Percentiles rank a stretch among this genome's conserved stretches.
phyloP scores from a whole-genome alignment of 53 echinoderm and acorn worm species.

The Hippasteria phrygiana region DNA sequence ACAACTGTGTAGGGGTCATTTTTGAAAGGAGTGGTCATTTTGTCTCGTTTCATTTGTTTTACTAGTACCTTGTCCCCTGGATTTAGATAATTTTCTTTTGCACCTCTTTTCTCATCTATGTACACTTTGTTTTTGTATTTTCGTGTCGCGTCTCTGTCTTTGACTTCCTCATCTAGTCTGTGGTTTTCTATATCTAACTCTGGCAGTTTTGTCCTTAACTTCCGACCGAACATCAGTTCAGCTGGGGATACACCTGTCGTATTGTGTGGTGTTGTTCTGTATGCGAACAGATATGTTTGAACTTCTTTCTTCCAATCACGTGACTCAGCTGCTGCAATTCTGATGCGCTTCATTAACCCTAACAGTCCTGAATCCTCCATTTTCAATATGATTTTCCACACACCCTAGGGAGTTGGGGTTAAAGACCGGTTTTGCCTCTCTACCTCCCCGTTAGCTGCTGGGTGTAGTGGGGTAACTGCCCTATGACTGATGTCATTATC shows the following conservation, averaged over 20 bases:
- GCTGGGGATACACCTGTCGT: conserved; percentile 66
- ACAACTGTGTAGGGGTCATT: conserved; percentile 55
- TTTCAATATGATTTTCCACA: too few species aligned
- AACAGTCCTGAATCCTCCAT: too few species aligned
- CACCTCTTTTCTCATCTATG: conserved; percentile 55
- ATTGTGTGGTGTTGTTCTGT: conserved; percentile 63
- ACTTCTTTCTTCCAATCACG: conserved; percentile 64
- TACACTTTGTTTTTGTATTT: conserved; percentile 70
- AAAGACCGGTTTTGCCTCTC: conserved; percentile 65
- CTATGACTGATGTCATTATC: conserved; percentile 59
- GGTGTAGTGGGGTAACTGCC: conserved; percentile 52
- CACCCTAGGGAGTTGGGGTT: too few species aligned
- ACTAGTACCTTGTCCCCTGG: conserved; percentile 62
- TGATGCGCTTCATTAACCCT: conserved; percentile 57
- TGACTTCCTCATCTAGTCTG: conserved; percentile 30
- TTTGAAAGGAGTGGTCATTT: conserved; percentile 62
- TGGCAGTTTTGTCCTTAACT: conserved; percentile 68
- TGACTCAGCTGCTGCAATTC: conserved; percentile 48
- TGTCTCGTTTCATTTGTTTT: conserved; percentile 43
- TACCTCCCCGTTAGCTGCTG: conserved; percentile 74
- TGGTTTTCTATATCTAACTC: conserved; percentile 2
- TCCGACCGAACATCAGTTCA: conserved; percentile 67
- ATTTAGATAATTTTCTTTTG: conserved; percentile 17
- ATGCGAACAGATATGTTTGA: conserved; percentile 31
- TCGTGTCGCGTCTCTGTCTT: conserved; percentile 40